These are phyloP conservation scores for Scaptomyza montana DNA, from an alignment of 1,140 invertebrate genomes.

Conservation along the genomic window DNA sequence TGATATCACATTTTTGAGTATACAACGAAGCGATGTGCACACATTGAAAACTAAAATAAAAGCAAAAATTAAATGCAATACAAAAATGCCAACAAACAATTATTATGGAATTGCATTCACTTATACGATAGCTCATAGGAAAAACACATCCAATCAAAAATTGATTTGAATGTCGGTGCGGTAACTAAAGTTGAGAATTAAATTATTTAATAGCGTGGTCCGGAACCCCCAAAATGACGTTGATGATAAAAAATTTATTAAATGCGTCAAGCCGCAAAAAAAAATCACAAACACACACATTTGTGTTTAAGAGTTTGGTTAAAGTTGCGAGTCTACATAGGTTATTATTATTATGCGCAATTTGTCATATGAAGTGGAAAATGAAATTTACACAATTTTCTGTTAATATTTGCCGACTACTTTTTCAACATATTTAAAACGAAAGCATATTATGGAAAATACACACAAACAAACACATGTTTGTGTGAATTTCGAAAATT, in stretches of 20 bases:
- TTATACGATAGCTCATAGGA: conserved; percentile 6
- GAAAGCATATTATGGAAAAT: not conserved
- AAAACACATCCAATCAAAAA: conserved; percentile 71
- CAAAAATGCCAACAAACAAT: conserved; percentile 36
- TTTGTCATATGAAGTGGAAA: not conserved
- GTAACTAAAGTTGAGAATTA: conserved; percentile 69
- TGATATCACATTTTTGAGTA: conserved; percentile 24
- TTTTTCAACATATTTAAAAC: conserved; percentile 5
- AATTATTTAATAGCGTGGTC: conserved; percentile 58
- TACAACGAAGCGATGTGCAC: too few species aligned
- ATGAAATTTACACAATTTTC: conserved; percentile 15
- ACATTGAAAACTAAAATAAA: conserved; percentile 1
- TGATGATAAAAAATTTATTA: conserved; percentile 75
- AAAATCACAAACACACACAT: conserved; percentile 39
- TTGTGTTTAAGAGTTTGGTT: conserved; percentile 6
- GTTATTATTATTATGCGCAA: not conserved
- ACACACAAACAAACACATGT: too few species aligned
- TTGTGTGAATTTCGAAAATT: not conserved
- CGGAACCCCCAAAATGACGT: conserved; percentile 35
- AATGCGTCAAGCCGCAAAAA: conserved; percentile 69
- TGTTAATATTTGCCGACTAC: conserved; percentile 26
- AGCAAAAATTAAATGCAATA: conserved; percentile 32
- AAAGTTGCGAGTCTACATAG: not conserved
- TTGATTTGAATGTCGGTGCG: conserved; percentile 77
- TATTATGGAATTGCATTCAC: conserved; percentile 4